These are phyloP conservation scores for Stictocephala bisonia DNA, from an alignment of 2,888 invertebrate species.

Conservation along the genomic window DNA sequence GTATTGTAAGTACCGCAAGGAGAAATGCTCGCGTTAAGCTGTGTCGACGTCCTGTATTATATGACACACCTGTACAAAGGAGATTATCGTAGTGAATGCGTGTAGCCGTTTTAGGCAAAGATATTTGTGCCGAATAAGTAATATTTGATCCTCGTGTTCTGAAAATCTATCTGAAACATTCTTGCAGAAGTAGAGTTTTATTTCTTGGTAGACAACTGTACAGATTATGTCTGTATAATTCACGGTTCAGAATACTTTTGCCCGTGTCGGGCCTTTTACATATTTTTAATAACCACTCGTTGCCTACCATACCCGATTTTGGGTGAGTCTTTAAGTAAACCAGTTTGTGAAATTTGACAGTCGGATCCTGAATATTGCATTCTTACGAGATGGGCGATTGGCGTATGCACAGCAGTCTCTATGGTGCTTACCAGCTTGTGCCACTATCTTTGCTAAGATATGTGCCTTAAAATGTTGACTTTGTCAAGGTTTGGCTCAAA, in stretches of 20 bases:
- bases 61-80: slow-evolving; percentile 38
- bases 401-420: slow-evolving; percentile 37
- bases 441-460: slow-evolving; percentile 43
- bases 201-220: slow-evolving; percentile 30
- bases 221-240: slow-evolving; percentile 33
- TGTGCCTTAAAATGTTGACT: slow-evolving; percentile 46
- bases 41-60: slow-evolving; percentile 41
- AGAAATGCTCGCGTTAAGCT: slow-evolving; percentile 46
- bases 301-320: slow-evolving; percentile 38
- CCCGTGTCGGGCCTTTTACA: slow-evolving; percentile 35
- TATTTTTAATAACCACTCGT: slow-evolving; percentile 41
- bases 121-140: slow-evolving; percentile 45
- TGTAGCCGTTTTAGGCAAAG: slow-evolving; percentile 34
- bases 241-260: slow-evolving; percentile 21
- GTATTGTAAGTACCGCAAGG: slow-evolving; percentile 32
- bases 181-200: slow-evolving; percentile 30
- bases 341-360: slow-evolving; percentile 17
- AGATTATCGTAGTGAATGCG: slow-evolving; percentile 38
- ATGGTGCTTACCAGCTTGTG: slow-evolving; percentile 28
- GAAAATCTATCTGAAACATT: slow-evolving; percentile 31
- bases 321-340: slow-evolving; percentile 15
- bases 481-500: slow-evolving; percentile 43
- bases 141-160: slow-evolving; percentile 44
- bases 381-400: slow-evolving; percentile 33
- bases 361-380: slow-evolving; percentile 38